Evolutionary conservation across 2,113 vertebrate species (phyloP), one percentile per base, ranked within the genome.

Genomic region (Myotis yumanensis): DNA sequence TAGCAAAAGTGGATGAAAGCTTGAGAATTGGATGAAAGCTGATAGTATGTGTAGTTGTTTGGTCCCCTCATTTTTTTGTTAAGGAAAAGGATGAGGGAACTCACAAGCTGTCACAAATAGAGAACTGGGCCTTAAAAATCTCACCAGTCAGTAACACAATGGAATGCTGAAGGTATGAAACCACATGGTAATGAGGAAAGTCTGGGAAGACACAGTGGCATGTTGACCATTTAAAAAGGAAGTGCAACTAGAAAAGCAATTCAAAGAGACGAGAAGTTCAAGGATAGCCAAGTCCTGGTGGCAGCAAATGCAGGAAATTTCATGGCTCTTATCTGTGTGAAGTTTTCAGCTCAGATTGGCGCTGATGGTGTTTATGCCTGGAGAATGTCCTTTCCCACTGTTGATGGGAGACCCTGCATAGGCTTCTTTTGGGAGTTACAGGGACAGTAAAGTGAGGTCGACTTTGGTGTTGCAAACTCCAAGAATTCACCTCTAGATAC

Each of bases 21-120:
- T 94, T 73, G 72, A 96, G 87, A 88, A 93, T 14, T 51, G n/a
- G 77, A 90, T 7, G 48, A 90, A 94, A 92, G 77, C 77, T 52
- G n/a, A 76, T 71, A 66, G 84, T 77, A 84, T 86, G 82, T 81
- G 23, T 40, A 35, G 64, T 73, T 92, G 23, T 52, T 95, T n/a
- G 16, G 5, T 69, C 81, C 75, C 37, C 68, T 94, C 18, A 9
- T 46, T 64, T 85, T 59, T 77, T 89, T 89, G 37, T 73, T 75
- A 71, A 82, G 72, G 59, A 79, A 79, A 69, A 93, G 62, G 30
- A 95, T 18, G n/a, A 79, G 66, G 51, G 64, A 32, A 54, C 51
- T 83, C 72, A 86, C 2, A 20, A 48, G 43, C 64, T 93, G 85
- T 92, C 76, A 83, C 12, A 22, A 81, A 89, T 30, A 89, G 64